Conservation (phyloP, 2,888 invertebrate genomes). For the Bembecia ichneumoniformis region DNA sequence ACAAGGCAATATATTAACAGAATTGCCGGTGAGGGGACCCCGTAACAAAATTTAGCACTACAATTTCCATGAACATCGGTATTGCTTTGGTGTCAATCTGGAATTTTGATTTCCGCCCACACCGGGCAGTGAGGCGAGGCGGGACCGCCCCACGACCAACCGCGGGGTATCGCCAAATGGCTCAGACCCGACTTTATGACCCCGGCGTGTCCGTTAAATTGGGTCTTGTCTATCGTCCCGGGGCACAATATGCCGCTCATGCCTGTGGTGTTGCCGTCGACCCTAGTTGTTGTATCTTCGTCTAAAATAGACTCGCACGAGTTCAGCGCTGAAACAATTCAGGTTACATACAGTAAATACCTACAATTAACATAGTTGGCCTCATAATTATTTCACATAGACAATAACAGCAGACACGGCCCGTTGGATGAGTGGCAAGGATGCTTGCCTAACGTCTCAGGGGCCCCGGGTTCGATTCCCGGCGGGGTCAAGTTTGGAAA, state of each 20-base stretch:
- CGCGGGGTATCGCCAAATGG: conserved; percentile 85
- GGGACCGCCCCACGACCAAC: conserved; percentile 87
- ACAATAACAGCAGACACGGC: no score
- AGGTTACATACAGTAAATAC: no score
- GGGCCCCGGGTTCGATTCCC: no score
- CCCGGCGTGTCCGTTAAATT: conserved; percentile 71
- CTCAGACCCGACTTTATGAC: conserved; percentile 80
- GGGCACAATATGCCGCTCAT: conserved; percentile 42
- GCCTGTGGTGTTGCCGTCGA: conserved; percentile 37
- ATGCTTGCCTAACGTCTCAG: no score
- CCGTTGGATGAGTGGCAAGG: no score
- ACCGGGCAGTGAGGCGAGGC: conserved; percentile 82
- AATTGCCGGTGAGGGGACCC: conserved; percentile 19
- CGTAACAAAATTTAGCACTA: no score
- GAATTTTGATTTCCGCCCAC: conserved; percentile 77
- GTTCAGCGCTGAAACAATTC: conserved; percentile 37
- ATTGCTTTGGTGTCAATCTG: conserved; percentile 46
- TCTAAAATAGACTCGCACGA: conserved; percentile 43
- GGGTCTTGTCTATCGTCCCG: conserved; percentile 29
- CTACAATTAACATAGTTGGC: no score
- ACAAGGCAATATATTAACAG: conserved; percentile 31
- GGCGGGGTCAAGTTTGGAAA: no score
- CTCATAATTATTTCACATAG: no score
- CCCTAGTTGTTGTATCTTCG: conserved; percentile 40
- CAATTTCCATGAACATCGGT: conserved; percentile 7